A percentile compares a stretch with the other conserved stretches of the same genome.
Conservation (phyloP, 2,888 invertebrate genomes). For the Cremastinae sp. region DNA sequence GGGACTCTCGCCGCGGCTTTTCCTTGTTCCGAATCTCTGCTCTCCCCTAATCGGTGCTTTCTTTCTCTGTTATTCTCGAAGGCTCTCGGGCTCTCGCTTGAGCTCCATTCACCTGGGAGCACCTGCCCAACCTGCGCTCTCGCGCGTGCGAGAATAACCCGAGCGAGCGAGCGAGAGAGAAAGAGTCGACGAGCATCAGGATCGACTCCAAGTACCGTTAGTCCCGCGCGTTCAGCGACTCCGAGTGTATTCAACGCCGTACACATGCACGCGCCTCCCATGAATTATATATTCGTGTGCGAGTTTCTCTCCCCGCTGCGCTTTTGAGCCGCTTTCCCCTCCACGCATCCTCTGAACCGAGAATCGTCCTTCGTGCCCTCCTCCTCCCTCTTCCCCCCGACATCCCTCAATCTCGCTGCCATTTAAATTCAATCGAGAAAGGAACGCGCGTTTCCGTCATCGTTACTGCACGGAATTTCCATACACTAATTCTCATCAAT, state of each 20-base stretch:
- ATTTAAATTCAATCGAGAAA: too few relatives aligned
- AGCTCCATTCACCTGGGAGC: slow-evolving; percentile 69
- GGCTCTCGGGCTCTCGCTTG: slow-evolving; percentile 46
- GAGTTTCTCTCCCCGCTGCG: slow-evolving; percentile 34
- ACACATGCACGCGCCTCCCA: too few relatives aligned
- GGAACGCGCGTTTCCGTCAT: too few relatives aligned
- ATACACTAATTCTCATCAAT: too few relatives aligned
- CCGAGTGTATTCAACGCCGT: slow-evolving; percentile 11
- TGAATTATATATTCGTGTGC: slow-evolving; percentile 20
- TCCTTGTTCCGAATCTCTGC: slow-evolving; percentile 27
- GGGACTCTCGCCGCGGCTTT: too few relatives aligned
- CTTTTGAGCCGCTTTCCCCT: slow-evolving; percentile 47
- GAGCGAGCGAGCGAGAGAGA: slow-evolving; percentile 35
- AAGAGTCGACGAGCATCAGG: slow-evolving; percentile 33
- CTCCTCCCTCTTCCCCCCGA: background rate
- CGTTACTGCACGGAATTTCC: too few relatives aligned
- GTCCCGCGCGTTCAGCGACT: slow-evolving; percentile 47
- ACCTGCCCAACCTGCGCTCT: slow-evolving; percentile 71
- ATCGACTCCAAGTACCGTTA: slow-evolving; percentile 66
- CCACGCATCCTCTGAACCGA: slow-evolving; percentile 2
- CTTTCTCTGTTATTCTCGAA: slow-evolving; percentile 21
- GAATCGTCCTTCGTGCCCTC: background rate
- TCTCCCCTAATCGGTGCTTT: slow-evolving; percentile 25
- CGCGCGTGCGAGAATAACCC: slow-evolving; percentile 47
- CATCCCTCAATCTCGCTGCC: too few relatives aligned